phyloP scores from a whole-genome alignment of 2,797 vertebrate genomes.

The Eulemur coronatus region DNA sequence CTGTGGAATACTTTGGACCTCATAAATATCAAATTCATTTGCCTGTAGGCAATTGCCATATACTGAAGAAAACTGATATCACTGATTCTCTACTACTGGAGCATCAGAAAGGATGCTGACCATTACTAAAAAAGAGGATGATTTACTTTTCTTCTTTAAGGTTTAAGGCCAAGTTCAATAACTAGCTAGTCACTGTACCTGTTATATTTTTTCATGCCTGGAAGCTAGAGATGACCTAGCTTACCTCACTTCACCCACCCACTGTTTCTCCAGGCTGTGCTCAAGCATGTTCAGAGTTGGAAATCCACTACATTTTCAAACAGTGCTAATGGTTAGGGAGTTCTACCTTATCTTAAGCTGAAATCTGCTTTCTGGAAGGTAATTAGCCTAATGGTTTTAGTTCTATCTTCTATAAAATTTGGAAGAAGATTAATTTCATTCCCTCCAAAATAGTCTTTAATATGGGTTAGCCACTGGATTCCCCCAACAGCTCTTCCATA shows the following conservation, averaged over 20 bases:
- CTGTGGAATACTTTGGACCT: background rate
- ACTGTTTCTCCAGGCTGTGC: background rate
- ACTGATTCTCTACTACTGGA: background rate
- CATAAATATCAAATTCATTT: background rate
- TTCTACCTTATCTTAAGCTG: background rate
- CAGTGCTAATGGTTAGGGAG: background rate
- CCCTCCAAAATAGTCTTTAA: background rate
- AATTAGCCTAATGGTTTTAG: background rate
- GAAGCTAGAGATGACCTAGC: background rate
- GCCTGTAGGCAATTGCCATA: background rate
- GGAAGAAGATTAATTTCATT: background rate
- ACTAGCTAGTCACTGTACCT: background rate
- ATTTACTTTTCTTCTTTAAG: conserved; percentile 4
- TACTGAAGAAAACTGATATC: background rate
- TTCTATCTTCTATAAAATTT: background rate
- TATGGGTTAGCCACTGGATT: background rate
- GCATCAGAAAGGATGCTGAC: background rate
- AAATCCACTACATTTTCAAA: background rate
- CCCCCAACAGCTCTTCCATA: background rate
- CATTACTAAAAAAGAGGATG: background rate
- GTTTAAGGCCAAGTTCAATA: background rate
- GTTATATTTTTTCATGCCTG: background rate
- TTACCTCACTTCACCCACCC: background rate
- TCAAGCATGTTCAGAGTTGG: background rate
- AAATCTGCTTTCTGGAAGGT: background rate